These are phyloP conservation scores for Pseudanteris insignis DNA, from an alignment of 2,888 invertebrate species.

Conservation along the genomic window DNA sequence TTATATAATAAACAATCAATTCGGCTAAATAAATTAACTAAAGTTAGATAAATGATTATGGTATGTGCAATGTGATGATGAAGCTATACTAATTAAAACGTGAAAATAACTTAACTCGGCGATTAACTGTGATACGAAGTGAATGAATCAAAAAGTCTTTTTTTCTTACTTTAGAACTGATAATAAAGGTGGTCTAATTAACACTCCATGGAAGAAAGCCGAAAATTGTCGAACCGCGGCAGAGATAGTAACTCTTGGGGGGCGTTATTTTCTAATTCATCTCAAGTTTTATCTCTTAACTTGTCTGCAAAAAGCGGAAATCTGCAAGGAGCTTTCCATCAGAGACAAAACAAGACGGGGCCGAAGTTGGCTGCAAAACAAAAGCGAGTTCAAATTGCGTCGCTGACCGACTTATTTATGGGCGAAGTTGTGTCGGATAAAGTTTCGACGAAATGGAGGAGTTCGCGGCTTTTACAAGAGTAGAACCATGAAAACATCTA, in stretches of 20 bases:
- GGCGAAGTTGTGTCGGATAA: slow-evolving; percentile 22
- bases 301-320: slow-evolving; percentile 18
- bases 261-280: slow-evolving; percentile 18
- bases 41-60: too few relatives aligned
- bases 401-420: slow-evolving; percentile 40
- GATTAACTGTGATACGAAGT: too few relatives aligned
- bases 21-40: too few relatives aligned
- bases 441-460: slow-evolving; percentile 11
- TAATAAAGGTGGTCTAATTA: not conserved
- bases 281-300: slow-evolving; percentile 28
- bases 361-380: slow-evolving; percentile 30
- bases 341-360: slow-evolving; percentile 27
- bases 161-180: too few relatives aligned
- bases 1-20: too few relatives aligned
- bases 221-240: not conserved
- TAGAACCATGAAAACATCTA: too few relatives aligned
- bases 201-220: too few relatives aligned
- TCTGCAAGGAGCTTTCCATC: slow-evolving; percentile 25
- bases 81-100: too few relatives aligned
- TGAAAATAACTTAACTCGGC: too few relatives aligned
- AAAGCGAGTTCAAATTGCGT: slow-evolving; percentile 27
- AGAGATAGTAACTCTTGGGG: not conserved
- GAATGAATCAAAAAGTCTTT: too few relatives aligned
- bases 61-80: too few relatives aligned
- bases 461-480: too few relatives aligned